phyloP scores from a whole-genome alignment of 2,888 invertebrate species.

The Microctonus brassicae region DNA sequence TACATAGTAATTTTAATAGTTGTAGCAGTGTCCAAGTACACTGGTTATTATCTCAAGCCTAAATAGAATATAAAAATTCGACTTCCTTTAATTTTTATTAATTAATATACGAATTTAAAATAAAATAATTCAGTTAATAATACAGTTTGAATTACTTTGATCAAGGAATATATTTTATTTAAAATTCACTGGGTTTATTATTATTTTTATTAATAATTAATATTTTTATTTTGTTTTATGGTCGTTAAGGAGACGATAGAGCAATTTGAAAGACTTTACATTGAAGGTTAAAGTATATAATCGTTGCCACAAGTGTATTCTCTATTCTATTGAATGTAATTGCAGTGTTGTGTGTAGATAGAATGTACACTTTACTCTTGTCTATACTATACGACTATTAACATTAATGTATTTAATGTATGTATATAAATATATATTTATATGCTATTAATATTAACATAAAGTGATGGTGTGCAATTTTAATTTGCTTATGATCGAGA shows the following conservation, averaged over 20 bases:
- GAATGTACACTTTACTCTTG: too few species aligned
- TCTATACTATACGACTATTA: neutral
- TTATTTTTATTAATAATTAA: neutral
- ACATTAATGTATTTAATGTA: neutral
- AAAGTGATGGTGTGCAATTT: conserved; percentile 43
- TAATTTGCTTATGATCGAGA: conserved; percentile 34
- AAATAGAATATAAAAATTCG: neutral
- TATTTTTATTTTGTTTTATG: neutral
- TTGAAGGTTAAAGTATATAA: conserved; percentile 2
- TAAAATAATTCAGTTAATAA: neutral
- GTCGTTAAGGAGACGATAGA: neutral
- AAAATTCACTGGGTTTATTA: neutral
- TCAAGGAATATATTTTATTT: neutral
- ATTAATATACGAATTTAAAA: neutral
- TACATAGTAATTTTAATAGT: too few species aligned
- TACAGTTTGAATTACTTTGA: neutral
- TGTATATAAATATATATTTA: neutral
- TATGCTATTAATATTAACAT: neutral
- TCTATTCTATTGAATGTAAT: neutral
- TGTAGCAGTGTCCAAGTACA: too few species aligned
- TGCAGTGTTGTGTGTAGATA: too few species aligned
- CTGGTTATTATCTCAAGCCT: neutral
- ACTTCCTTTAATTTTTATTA: neutral
- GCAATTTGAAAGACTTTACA: neutral
- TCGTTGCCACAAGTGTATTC: neutral